Conservation (phyloP, 2,797 vertebrate species). For the Orientallactaga sibirica region DNA sequence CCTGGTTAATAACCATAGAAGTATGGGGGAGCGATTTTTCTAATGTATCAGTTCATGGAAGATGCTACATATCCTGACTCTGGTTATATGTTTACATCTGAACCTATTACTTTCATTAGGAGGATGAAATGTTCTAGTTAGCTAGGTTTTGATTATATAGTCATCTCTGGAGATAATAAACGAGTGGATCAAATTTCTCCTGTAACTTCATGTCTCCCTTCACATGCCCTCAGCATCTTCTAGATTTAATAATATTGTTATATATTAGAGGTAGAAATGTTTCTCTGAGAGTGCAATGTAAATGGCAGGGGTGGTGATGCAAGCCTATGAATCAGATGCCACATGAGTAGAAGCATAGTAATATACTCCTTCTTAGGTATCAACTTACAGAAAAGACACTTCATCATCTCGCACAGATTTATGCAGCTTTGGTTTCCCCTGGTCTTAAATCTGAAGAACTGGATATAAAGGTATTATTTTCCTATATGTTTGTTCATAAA, state of each 20-base stretch:
- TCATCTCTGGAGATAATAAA: background rate
- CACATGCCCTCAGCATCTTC: background rate
- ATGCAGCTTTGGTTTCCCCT: slow-evolving; percentile 92
- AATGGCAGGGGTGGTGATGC: background rate
- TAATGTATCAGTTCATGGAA: background rate
- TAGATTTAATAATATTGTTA: slow-evolving; percentile 25
- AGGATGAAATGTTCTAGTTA: background rate
- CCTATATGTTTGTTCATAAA: slow-evolving; percentile 6
- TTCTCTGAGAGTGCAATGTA: background rate
- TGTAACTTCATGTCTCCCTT: background rate
- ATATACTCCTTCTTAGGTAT: slow-evolving; percentile 84
- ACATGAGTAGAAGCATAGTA: slow-evolving; percentile 51
- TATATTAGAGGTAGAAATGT: background rate
- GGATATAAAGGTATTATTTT: slow-evolving; percentile 93
- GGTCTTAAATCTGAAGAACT: slow-evolving; percentile 92
- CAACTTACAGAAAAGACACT: slow-evolving; percentile 91
- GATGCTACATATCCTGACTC: background rate
- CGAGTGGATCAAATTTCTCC: background rate
- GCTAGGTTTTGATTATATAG: slow-evolving; percentile 2
- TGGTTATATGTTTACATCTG: slow-evolving; percentile 12
- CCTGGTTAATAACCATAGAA: background rate
- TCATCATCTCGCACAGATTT: slow-evolving; percentile 92
- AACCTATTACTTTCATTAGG: background rate
- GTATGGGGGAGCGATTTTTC: background rate
- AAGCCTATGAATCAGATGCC: background rate